phyloP scores from a whole-genome alignment of 2,888 invertebrate genomes.

The Hipparchia sbordonii region DNA sequence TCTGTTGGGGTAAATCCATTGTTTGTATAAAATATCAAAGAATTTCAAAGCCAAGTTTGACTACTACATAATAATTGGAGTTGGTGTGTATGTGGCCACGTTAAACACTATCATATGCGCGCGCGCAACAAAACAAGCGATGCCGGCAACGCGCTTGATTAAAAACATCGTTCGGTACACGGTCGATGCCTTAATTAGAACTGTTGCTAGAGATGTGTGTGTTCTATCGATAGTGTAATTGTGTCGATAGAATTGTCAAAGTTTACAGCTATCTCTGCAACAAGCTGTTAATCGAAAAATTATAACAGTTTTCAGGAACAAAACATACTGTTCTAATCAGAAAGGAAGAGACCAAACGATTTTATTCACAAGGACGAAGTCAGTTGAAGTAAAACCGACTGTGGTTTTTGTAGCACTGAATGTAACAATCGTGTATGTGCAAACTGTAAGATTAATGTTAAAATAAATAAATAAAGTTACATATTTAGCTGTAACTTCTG shows the following conservation, averaged over 20 bases:
- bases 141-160: slow-evolving; percentile 74
- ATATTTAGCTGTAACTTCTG: too few species aligned
- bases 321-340: too few species aligned
- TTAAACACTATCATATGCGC: slow-evolving; percentile 36
- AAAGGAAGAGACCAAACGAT: too few species aligned
- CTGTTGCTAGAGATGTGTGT: slow-evolving; percentile 53
- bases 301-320: too few species aligned
- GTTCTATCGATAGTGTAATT: slow-evolving; percentile 30
- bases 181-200: slow-evolving; percentile 81
- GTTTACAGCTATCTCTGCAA: neutral
- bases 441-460: too few species aligned
- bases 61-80: neutral
- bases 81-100: slow-evolving; percentile 8
- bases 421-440: too few species aligned
- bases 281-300: neutral
- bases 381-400: too few species aligned
- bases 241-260: neutral
- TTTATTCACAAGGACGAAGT: too few species aligned
- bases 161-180: slow-evolving; percentile 77
- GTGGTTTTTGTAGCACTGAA: too few species aligned
- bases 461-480: too few species aligned
- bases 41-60: neutral
- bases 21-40: too few species aligned
- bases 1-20: too few species aligned
- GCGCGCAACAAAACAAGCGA: slow-evolving; percentile 57